A percentile compares a stretch with the other conserved stretches of the same genome.
These are phyloP conservation scores for Ictalurus furcatus DNA, from an alignment of 2,113 vertebrate genomes.

Conservation along the genomic window DNA sequence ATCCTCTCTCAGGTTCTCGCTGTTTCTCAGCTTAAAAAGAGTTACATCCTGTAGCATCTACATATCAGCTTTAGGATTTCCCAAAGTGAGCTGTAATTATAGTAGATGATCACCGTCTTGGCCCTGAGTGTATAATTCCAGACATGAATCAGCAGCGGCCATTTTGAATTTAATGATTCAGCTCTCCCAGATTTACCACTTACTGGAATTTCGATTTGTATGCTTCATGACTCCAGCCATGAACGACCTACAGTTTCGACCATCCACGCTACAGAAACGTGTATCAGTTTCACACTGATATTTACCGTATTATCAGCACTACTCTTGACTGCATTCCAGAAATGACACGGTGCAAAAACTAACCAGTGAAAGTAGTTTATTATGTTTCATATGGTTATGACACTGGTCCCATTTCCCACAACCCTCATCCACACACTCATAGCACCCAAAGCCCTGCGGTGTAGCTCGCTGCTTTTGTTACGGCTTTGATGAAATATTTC, in stretches of 20 bases:
- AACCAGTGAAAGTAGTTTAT: background rate
- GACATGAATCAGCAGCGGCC: background rate
- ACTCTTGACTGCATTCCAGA: background rate
- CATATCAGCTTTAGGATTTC: background rate
- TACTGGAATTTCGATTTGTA: background rate
- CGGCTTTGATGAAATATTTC: background rate
- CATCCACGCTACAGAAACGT: background rate
- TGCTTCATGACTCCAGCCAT: background rate
- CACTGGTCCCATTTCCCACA: background rate
- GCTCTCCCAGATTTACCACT: background rate
- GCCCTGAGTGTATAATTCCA: background rate
- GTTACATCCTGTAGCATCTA: background rate
- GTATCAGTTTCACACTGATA: background rate
- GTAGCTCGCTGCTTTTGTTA: background rate
- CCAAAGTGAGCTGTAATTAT: background rate
- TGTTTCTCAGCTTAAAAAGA: background rate
- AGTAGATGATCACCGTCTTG: background rate
- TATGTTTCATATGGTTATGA: background rate
- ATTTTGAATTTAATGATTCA: background rate
- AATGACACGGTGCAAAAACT: background rate
- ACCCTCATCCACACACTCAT: background rate
- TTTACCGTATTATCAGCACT: background rate
- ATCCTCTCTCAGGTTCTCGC: background rate
- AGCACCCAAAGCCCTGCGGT: background rate
- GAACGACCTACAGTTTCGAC: background rate